Percentiles rank a stretch among this genome's conserved stretches.
Evolutionary conservation across 2,113 vertebrate genomes (phyloP).

Genomic region (Galeopterus variegatus): DNA sequence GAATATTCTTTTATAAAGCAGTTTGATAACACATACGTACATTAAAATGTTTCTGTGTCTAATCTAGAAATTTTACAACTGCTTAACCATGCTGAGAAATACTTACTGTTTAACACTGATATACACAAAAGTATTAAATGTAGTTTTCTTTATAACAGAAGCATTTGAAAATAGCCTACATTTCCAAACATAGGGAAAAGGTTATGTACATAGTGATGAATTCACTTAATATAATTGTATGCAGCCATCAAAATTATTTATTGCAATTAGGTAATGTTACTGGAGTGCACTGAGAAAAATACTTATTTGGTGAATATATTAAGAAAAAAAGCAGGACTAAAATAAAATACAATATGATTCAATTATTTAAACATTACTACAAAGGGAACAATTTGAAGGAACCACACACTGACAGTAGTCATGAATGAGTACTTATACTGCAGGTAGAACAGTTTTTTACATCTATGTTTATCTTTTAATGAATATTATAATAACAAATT

Average conservation of each 20-base stretch:
- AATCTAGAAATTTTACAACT: background rate
- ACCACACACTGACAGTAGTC: background rate
- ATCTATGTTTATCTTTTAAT: background rate
- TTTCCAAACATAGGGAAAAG: background rate
- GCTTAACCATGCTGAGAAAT: background rate
- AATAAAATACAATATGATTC: conserved; percentile 48
- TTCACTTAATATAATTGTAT: background rate
- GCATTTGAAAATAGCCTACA: conserved; percentile 11
- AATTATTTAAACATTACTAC: conserved; percentile 37
- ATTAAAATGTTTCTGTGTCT: conserved; percentile 18
- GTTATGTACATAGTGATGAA: conserved; percentile 4
- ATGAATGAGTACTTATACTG: background rate
- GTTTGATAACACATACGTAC: background rate
- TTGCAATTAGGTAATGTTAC: background rate
- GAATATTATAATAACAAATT: background rate
- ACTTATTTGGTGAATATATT: conserved; percentile 31
- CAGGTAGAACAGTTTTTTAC: background rate
- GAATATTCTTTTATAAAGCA: background rate
- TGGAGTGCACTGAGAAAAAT: background rate
- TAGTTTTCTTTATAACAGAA: background rate
- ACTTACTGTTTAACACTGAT: background rate
- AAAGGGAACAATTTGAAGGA: background rate
- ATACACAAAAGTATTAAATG: background rate
- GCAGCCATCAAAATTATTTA: background rate
- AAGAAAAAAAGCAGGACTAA: background rate